Base-by-base conservation (phyloP, 2,888 invertebrate genomes). In the Busseola fusca region DNA sequence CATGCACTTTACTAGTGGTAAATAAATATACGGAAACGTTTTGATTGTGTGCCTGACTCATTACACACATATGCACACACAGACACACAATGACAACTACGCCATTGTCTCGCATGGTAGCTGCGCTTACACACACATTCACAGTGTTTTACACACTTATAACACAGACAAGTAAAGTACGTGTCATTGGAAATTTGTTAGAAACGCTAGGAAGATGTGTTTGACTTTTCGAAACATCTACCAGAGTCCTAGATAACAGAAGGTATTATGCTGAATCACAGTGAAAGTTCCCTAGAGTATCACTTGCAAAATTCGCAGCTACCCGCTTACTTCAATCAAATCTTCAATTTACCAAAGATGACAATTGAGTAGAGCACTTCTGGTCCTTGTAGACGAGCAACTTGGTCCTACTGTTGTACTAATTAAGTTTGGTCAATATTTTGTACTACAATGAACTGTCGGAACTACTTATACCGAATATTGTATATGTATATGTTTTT, bases 251-350 rank as follows among this genome's bases (percentile, higher is more conserved):
- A n/a, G 27, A 37, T 2, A 72, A 48, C 30, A 48, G 16, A 62
- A 40, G 45, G 48, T 25, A 71, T 71, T 45, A 56, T 72, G 72
- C 72, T 48, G 56, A 42, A 40, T 6, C 16, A 58, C 34, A 58
- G 14, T 42, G n/a, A 42, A 50, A 50, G 72, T 72, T 72, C 57
- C 72, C 40, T 6, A 50, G 64, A 63, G 57, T 50, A 58, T 27
- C 12, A 30, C 50, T 42, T 64, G 34, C 25, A 58, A 72, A 57
- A 72, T 72, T 63, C 57, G 58, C 42, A 64, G 72, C 50, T 42
- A n/a, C 56, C 54, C 30, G 30, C 56, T 72, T 56, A 72, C 30
- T 72, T 63, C 72, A 63, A 72, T 72, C 57, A 72, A 72, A 72
- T 63, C 25, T 50, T 57, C 63, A 72, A 72, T 62, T 72, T 72